These are phyloP conservation scores for Formica aserva DNA, from an alignment of 2,888 invertebrate species.

Conservation along the genomic window DNA sequence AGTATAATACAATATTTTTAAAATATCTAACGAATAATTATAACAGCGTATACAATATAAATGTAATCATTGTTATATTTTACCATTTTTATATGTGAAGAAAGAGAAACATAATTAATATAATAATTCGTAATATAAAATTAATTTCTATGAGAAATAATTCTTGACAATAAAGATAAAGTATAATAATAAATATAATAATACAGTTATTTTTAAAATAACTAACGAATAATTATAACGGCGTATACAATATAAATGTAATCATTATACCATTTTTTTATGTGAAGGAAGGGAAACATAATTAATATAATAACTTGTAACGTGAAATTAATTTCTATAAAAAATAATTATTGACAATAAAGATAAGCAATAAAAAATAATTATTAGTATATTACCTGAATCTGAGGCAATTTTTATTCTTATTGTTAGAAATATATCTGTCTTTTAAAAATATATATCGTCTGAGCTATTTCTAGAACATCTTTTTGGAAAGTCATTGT, in stretches of 20 bases:
- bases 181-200: background rate
- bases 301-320: background rate
- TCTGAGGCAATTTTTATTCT: background rate
- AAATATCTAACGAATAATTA: background rate
- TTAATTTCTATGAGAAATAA: background rate
- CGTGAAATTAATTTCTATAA: background rate
- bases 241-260: no score
- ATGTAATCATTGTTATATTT: background rate
- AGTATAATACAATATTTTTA: constrained; percentile 1
- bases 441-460: background rate
- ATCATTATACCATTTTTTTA: background rate
- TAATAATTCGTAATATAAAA: background rate
- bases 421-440: no score
- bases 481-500: constrained; percentile 1
- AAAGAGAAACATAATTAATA: background rate
- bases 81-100: background rate
- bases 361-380: background rate
- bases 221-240: background rate
- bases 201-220: constrained; percentile 4
- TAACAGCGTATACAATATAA: no score
- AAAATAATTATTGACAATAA: background rate
- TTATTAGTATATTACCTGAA: background rate
- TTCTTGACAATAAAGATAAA: no score
- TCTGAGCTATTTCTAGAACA: background rate
- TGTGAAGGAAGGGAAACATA: background rate